A percentile compares a stretch with the other conserved stretches of the same genome.
Conservation (phyloP, 2,797 vertebrate species). For the Alosa sapidissima region DNA sequence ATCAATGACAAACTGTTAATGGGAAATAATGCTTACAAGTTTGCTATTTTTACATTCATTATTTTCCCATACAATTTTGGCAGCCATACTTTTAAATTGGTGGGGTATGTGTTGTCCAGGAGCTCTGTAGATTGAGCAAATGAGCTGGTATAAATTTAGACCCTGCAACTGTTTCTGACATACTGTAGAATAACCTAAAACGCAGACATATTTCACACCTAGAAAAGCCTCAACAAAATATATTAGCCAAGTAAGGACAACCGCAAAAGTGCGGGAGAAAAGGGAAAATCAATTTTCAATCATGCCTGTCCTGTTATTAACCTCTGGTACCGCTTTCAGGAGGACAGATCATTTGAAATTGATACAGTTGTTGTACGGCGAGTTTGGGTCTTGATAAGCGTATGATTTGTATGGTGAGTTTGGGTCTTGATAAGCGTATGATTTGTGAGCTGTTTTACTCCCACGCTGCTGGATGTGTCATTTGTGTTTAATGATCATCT, state of each 20-base stretch:
- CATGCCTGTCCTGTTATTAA: conserved; percentile 9
- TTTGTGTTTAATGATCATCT: conserved; percentile 12
- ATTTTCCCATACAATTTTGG: background rate
- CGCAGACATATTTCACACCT: background rate
- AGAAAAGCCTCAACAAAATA: background rate
- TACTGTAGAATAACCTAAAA: background rate
- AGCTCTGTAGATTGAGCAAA: conserved; percentile 1
- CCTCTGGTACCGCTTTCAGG: background rate
- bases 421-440: background rate
- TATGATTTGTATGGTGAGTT: background rate
- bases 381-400: background rate
- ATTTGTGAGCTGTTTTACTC: background rate
- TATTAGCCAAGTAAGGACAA: background rate
- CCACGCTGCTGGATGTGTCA: background rate
- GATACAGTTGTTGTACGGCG: background rate
- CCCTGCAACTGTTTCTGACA: background rate
- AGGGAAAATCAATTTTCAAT: background rate
- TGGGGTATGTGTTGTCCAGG: background rate
- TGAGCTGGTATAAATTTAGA: background rate
- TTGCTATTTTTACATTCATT: conserved; percentile 21
- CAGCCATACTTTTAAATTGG: background rate
- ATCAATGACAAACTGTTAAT: conserved; percentile 19
- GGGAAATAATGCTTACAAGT: conserved; percentile 13
- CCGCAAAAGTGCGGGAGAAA: background rate
- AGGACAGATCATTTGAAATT: conserved; percentile 6